phyloP scores from a whole-genome alignment of 2,797 vertebrate genomes.

The Yasuhikotakia modesta region DNA sequence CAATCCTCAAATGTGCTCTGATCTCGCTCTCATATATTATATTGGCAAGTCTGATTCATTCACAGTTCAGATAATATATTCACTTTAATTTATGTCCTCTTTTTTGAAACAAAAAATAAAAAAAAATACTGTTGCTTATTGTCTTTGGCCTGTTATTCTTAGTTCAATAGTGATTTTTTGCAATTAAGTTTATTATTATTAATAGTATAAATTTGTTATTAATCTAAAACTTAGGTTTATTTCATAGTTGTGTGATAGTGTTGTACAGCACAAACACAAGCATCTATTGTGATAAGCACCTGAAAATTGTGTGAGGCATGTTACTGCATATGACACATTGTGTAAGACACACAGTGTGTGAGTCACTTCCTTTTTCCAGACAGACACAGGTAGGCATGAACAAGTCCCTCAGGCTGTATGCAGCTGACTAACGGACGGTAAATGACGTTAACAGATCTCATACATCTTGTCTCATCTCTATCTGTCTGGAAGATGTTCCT shows the following conservation, averaged over 20 bases:
- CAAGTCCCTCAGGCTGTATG: slow-evolving; percentile 3
- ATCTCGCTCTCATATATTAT: not conserved
- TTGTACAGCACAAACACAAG: not conserved
- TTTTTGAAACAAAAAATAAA: not conserved
- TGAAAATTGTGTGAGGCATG: slow-evolving; percentile 8
- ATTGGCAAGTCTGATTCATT: not conserved
- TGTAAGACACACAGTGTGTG: slow-evolving; percentile 17
- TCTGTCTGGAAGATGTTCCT: slow-evolving; percentile 37
- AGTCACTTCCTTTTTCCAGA: slow-evolving; percentile 46
- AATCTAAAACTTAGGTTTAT: too few relatives aligned
- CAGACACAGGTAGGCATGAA: slow-evolving; percentile 25
- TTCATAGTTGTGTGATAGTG: too few relatives aligned
- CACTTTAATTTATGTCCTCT: not conserved
- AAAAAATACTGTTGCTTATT: not conserved
- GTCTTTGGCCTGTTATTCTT: not conserved
- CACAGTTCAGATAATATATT: not conserved
- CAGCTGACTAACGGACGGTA: slow-evolving; percentile 8
- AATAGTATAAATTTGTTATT: too few relatives aligned
- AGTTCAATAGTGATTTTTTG: too few relatives aligned
- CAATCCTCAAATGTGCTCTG: not conserved
- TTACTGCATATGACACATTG: not conserved
- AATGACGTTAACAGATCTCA: slow-evolving; percentile 15
- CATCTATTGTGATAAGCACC: not conserved
- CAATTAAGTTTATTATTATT: too few relatives aligned
- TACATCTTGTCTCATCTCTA: not conserved